Conservation (phyloP, 2,888 invertebrate species). For the Tenthredo notha region DNA sequence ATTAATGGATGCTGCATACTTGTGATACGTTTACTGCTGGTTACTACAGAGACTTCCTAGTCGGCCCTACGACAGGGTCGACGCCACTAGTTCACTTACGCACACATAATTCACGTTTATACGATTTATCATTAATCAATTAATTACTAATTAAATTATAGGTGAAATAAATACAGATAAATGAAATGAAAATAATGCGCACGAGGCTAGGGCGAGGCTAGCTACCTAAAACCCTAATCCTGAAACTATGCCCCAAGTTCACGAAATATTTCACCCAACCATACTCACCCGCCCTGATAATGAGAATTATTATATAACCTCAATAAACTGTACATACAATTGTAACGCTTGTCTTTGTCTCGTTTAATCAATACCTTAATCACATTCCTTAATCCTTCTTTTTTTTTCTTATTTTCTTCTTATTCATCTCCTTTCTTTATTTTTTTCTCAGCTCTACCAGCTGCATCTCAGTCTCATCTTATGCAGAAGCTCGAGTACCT, state of each 20-base stretch:
- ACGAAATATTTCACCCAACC: constrained; percentile 59
- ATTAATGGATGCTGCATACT: constrained; percentile 77
- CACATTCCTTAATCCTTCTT: background rate
- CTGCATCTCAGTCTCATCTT: background rate
- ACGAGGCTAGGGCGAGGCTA: constrained; percentile 78
- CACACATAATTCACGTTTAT: constrained; percentile 77
- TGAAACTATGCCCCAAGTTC: constrained; percentile 62
- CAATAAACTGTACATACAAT: constrained; percentile 77
- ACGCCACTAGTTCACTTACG: constrained; percentile 79
- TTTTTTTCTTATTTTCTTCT: background rate
- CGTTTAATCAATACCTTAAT: constrained; percentile 30
- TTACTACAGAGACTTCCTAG: constrained; percentile 79
- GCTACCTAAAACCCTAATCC: constrained; percentile 70
- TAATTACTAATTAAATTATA: constrained; percentile 67
- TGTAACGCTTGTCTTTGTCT: constrained; percentile 58
- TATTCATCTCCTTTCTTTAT: background rate
- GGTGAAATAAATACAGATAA: constrained; percentile 59
- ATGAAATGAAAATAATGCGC: constrained; percentile 65
- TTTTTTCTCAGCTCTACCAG: background rate
- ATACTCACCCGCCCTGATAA: constrained; percentile 72
- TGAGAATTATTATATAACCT: constrained; percentile 75
- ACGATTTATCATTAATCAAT: constrained; percentile 74
- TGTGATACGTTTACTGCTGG: constrained; percentile 79
- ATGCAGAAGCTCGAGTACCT: background rate
- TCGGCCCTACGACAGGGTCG: constrained; percentile 66